Evolutionary conservation across 2,797 vertebrate species (phyloP).

Genomic region (Sebastiscus albofasciatus): DNA sequence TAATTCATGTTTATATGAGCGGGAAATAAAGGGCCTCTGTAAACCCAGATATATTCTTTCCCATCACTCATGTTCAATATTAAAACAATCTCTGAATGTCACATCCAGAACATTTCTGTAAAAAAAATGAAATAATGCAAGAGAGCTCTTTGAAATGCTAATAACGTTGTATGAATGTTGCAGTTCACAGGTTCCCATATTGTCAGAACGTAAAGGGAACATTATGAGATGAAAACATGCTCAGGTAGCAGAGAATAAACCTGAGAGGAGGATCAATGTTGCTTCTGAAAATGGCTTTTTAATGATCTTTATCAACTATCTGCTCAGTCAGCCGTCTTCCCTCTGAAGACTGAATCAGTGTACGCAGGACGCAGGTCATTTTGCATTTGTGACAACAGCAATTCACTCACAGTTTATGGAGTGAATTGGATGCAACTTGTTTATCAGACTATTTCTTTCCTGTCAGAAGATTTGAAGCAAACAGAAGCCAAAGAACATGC

Average conservation of each 20-base stretch:
- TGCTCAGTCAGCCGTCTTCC: background rate
- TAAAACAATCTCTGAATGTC: background rate
- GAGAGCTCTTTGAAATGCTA: background rate
- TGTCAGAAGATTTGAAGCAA: background rate
- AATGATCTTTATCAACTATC: background rate
- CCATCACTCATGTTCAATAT: background rate
- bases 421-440: background rate
- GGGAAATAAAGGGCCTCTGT: background rate
- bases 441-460: background rate
- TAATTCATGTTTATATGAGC: background rate
- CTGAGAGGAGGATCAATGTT: background rate
- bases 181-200: background rate
- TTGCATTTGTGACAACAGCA: background rate
- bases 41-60: background rate
- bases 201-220: background rate
- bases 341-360: background rate
- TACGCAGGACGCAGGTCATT: background rate
- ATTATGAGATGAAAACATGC: background rate
- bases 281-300: background rate
- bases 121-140: background rate
- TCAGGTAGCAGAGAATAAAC: background rate
- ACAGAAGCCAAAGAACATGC: background rate
- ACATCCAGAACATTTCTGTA: background rate
- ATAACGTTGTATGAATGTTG: background rate
- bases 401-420: background rate